These are phyloP conservation scores for Bursaphelenchus mucronatus DNA, from an alignment of 1,140 invertebrate species.

Conservation along the genomic window DNA sequence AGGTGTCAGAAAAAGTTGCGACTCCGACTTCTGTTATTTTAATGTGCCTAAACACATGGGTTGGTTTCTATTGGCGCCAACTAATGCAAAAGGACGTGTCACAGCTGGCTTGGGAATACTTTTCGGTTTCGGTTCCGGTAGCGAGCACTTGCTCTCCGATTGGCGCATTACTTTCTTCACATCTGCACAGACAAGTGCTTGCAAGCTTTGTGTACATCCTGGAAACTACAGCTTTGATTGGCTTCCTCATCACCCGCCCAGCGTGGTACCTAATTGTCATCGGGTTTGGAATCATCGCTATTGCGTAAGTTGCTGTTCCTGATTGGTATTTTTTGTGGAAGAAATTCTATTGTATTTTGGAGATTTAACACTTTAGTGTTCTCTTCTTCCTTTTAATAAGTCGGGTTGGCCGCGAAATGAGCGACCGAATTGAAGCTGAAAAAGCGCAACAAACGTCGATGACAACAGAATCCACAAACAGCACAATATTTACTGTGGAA, in stretches of 20 bases:
- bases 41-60: conserved; percentile 37
- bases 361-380: neutral
- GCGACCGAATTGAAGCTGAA: conserved; percentile 19
- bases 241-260: conserved; percentile 24
- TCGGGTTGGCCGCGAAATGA: conserved; percentile 6
- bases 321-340: too few species aligned
- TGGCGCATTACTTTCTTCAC: conserved; percentile 39
- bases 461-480: too few species aligned
- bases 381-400: conserved; percentile 25
- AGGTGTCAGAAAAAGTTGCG: conserved; percentile 37
- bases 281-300: conserved; percentile 18
- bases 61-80: conserved; percentile 47
- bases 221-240: conserved; percentile 27
- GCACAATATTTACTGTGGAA: too few species aligned
- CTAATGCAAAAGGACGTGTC: conserved; percentile 37
- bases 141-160: conserved; percentile 25
- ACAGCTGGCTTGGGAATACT: conserved; percentile 41
- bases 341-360: neutral
- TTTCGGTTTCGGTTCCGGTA: conserved; percentile 25
- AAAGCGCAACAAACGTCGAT: too few species aligned
- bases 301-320: conserved; percentile 3
- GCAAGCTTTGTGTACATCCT: conserved; percentile 36
- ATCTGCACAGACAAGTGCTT: conserved; percentile 42
- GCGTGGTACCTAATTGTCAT: conserved; percentile 16
- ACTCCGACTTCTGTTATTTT: conserved; percentile 44